Base-by-base conservation (phyloP, 2,888 invertebrate genomes). In the Anoplius nigerrimus region DNA sequence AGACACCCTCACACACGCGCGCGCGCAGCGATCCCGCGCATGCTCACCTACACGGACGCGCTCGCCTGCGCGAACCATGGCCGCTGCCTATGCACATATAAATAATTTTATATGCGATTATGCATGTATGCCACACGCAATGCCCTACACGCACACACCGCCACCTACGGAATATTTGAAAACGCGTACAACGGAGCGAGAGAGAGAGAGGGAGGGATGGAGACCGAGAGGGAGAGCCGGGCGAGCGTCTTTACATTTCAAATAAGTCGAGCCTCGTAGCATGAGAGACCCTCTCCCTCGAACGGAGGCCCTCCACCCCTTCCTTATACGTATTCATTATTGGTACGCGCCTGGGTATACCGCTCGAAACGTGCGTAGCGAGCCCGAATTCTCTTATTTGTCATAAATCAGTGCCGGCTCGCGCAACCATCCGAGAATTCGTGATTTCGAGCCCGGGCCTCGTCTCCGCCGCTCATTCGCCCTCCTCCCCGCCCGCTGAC, bases 241-340 rank as follows among this genome's bases (percentile, higher is more conserved):
- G 69, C 63, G 69, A 71, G 75, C 80, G 81, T 85, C 82, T 86
- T 86, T 86, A 87, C 84, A 87, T 87, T 87, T 87, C 85, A 86
- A 86, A 87, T 87, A 84, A 86, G 86, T 86, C 84, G 78, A 82
- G 80, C 78, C 81, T 83, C 77, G 75, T 76, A 76, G 66, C 57
- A 62, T 62, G 22, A 53, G 68, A 64, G 62, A 66, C 65, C 69
- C 73, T 64, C 60, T 48, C 59, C 68, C 15, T 60, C 64, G 43
- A 42, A n/a, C 34, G 34, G 51, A 63, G 58, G 61, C 69, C 64
- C 68, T 66, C 74, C 79, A 64, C 75, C 70, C 69, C 75, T 71
- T 73, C 84, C 85, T 84, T 84, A 84, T 85, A 84, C 82, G 84
- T 84, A 86, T 86, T 84, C 86, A 84, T 86, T 85, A 84, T 86